Evolutionary conservation across 2,113 vertebrate genomes (phyloP), one percentile per base, ranked within the genome.

Genomic region (Puma concolor): DNA sequence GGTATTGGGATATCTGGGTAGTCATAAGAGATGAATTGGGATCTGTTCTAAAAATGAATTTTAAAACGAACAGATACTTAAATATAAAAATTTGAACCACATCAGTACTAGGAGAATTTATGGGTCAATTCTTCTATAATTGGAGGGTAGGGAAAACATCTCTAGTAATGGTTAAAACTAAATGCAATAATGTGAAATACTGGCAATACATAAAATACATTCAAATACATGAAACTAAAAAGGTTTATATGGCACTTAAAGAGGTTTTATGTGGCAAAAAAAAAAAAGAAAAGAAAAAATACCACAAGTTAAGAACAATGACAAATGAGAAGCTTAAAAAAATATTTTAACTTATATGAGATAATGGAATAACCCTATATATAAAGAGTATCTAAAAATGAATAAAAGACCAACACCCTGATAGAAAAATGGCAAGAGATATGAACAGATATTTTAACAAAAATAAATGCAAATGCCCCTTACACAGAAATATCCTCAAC

Each of bases 371-470:
- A 92, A 88, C 15, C 13, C 14, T 72, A 90, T 27, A 79, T 82
- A 87, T 41, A 77, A 85, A 95, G 33, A 87, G 2, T 81, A 84
- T 76, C 57, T 83, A 83, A 83, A 88, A 94, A 27, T 44, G 84
- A 54, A 88, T 76, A 79, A 90, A 97, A 88, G 21, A 83, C 27
- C 48, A 90, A 94, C 16, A 93, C 69, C 48, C 17, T 88, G 63
- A 94, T 33, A 96, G 36, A 71, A 94, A 96, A 95, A 81, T 83
- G 19, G 7, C 57, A 60, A 60, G 57, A 60, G 57, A 91, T 74
- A 71, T 44, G 90, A 96, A 96, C 64, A 92, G n/a, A 74, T 27
- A 92, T 93, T 96, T 96, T 89, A 97, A 4, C 74, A 66, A 86
- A 95, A 94, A 76, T 33, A 96, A 90, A 95, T 54, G 19, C 82